These are phyloP conservation scores for Leptopilina drosophilae DNA, from an alignment of 2,888 invertebrate genomes.

Conservation along the genomic window DNA sequence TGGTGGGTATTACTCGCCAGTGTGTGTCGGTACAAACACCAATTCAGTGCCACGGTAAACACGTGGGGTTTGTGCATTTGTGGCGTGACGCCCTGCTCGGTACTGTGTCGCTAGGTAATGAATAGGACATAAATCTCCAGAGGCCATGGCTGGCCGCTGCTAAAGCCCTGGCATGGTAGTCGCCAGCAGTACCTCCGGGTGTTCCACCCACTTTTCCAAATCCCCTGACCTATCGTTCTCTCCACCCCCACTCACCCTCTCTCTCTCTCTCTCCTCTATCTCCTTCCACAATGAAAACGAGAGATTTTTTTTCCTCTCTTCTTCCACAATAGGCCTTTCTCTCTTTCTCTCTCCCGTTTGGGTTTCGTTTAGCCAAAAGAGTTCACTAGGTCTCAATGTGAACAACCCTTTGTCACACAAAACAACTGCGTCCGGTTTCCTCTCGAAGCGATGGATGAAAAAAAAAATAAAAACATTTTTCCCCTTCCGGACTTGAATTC, in stretches of 20 bases:
- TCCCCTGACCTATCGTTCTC: conserved; percentile 44
- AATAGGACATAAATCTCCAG: conserved; percentile 74
- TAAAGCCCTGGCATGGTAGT: conserved; percentile 39
- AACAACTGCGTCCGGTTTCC: conserved; percentile 39
- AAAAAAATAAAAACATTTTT: conserved; percentile 9
- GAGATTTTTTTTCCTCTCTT: not conserved
- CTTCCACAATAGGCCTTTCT: not conserved
- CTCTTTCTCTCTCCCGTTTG: conserved; percentile 34
- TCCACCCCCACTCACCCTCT: not conserved
- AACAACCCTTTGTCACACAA: conserved; percentile 23
- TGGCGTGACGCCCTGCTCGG: conserved; percentile 55
- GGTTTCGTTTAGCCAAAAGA: conserved; percentile 35
- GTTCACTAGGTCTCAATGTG: conserved; percentile 24
- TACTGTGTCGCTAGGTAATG: conserved; percentile 64
- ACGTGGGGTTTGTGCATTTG: conserved; percentile 63
- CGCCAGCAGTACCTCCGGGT: conserved; percentile 32
- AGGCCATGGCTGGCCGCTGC: conserved; percentile 55
- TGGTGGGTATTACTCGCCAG: conserved; percentile 3
- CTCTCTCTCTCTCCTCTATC: conserved; percentile 40
- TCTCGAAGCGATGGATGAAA: not conserved
- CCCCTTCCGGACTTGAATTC: not conserved
- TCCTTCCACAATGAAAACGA: not conserved
- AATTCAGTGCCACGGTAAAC: conserved; percentile 59
- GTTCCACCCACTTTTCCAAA: conserved; percentile 48
- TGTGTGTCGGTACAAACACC: conserved; percentile 49